Conservation (phyloP, 2,797 vertebrate species). For the Cynodonichthys magdalenae region DNA sequence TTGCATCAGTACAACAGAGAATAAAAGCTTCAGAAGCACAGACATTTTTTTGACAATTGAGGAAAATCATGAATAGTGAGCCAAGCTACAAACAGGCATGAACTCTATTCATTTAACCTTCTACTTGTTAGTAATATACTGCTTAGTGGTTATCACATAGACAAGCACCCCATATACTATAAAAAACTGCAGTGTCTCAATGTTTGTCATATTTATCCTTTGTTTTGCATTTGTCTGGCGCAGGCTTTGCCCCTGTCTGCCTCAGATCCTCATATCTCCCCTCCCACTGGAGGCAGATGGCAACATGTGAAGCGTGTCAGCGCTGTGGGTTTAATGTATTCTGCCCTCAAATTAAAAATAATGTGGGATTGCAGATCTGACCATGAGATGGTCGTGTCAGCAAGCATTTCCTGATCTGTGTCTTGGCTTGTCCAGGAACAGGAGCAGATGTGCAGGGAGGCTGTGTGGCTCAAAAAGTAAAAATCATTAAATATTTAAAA, state of each 20-base stretch:
- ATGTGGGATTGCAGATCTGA: slow-evolving; percentile 66
- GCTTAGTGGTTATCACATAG: slow-evolving; percentile 64
- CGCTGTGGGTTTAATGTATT: slow-evolving; percentile 72
- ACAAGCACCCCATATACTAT: slow-evolving; percentile 15
- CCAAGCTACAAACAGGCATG: slow-evolving; percentile 23
- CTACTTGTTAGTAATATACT: slow-evolving; percentile 41
- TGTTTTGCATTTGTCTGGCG: slow-evolving; percentile 53
- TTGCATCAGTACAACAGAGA: background rate
- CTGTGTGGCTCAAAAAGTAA: slow-evolving; percentile 8
- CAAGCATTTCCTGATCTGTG: slow-evolving; percentile 59
- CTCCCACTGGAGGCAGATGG: slow-evolving; percentile 77
- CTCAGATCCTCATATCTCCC: slow-evolving; percentile 65
- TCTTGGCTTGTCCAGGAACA: slow-evolving; percentile 54
- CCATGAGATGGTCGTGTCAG: slow-evolving; percentile 45
- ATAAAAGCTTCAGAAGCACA: slow-evolving; percentile 8
- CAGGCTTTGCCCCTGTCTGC: slow-evolving; percentile 67
- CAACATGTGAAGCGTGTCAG: slow-evolving; percentile 75
- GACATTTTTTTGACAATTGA: slow-evolving; percentile 6
- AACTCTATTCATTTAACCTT: slow-evolving; percentile 37
- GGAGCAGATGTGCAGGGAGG: slow-evolving; percentile 23
- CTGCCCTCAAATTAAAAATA: slow-evolving; percentile 81
- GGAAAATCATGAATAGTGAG: slow-evolving; percentile 15
- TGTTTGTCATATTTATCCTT: slow-evolving; percentile 41
- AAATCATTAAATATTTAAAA: slow-evolving; percentile 18
- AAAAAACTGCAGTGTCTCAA: slow-evolving; percentile 31